Conservation (phyloP, 1,140 invertebrate species). For the Rhopalosiphum maidis region DNA sequence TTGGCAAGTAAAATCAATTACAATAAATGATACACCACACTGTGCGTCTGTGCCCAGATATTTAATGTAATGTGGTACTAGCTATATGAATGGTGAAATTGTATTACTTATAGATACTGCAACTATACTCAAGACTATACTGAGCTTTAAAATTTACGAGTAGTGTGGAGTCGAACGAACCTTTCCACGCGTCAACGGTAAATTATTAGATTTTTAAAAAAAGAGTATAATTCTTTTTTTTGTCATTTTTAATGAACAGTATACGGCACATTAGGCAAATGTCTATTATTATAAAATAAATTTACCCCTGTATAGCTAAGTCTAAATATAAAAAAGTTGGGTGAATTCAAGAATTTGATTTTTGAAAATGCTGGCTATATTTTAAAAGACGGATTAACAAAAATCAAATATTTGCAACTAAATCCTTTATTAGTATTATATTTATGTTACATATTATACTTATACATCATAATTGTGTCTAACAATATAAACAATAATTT, state of each 20-base stretch:
- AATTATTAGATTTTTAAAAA: not conserved
- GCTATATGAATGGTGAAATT: constrained; percentile 86
- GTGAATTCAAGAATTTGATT: not conserved
- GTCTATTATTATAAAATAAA: not conserved
- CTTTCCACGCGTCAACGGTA: constrained; percentile 66
- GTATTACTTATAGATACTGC: constrained; percentile 96
- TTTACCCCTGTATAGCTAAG: too few relatives aligned
- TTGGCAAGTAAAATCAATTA: constrained; percentile 84
- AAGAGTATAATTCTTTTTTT: not conserved
- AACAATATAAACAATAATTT: not conserved
- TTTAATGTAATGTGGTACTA: constrained; percentile 63
- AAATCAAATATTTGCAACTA: not conserved
- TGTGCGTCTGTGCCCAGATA: constrained; percentile 96
- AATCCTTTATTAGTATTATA: not conserved
- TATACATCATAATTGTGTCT: not conserved
- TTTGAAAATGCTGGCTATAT: not conserved
- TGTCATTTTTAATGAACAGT: not conserved
- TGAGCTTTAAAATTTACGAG: constrained; percentile 83
- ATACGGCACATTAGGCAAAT: not conserved
- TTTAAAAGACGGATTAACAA: not conserved
- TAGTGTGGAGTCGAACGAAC: constrained; percentile 72
- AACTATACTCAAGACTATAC: constrained; percentile 68
- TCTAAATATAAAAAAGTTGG: not conserved
- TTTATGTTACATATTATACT: not conserved
- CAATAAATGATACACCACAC: constrained; percentile 75